Conservation (phyloP, 2,888 invertebrate species). For the Mythimna loreyi region DNA sequence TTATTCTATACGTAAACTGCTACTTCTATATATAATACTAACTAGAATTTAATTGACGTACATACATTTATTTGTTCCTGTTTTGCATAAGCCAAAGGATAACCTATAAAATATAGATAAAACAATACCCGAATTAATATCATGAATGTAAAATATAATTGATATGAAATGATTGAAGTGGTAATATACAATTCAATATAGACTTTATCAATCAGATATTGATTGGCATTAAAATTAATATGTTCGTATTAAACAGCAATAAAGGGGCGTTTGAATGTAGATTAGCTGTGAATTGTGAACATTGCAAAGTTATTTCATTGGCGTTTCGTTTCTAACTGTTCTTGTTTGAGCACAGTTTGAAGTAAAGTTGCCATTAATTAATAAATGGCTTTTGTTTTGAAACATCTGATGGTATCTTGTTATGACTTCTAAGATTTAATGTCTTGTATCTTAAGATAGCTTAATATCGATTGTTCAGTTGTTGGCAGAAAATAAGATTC, state of each 20-base stretch:
- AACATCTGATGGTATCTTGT: neutral
- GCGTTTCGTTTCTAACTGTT: constrained; percentile 23
- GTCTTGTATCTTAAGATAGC: neutral
- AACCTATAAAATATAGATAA: neutral
- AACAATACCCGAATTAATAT: neutral
- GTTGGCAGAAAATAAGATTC: neutral
- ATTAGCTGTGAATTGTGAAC: constrained; percentile 36
- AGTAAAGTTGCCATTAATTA: constrained; percentile 5
- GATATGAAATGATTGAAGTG: constrained; percentile 4
- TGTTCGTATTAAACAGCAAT: constrained; percentile 39
- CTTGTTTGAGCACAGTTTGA: constrained; percentile 28
- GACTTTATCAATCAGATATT: constrained; percentile 31
- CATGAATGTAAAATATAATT: neutral
- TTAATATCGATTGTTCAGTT: neutral
- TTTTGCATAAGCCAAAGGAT: neutral
- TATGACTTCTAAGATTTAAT: neutral
- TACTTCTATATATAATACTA: no score
- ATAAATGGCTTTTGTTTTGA: neutral
- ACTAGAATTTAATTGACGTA: neutral
- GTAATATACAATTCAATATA: constrained; percentile 12
- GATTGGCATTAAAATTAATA: constrained; percentile 37
- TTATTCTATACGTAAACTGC: neutral
- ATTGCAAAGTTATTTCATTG: constrained; percentile 39
- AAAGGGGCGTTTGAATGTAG: constrained; percentile 41
- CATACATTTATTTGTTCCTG: neutral